A percentile compares a stretch with the other conserved stretches of the same genome.
phyloP scores from a whole-genome alignment of 2,888 invertebrate species.

The Eupsilia transversa region DNA sequence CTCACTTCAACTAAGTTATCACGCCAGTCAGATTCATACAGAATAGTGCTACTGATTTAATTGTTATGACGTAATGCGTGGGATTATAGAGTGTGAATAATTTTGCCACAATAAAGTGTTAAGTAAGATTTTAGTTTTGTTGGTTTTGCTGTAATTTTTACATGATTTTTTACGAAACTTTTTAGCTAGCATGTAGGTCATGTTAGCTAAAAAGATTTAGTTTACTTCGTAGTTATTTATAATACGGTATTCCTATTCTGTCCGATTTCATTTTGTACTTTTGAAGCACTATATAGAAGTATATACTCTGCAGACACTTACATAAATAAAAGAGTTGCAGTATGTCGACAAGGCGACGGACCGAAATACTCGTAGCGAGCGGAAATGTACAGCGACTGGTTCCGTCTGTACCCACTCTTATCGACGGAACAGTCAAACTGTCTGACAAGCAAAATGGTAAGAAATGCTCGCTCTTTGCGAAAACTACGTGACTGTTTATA shows the following conservation, averaged over 20 bases:
- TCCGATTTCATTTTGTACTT: background rate
- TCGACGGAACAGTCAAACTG: slow-evolving; percentile 6
- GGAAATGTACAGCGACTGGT: slow-evolving; percentile 5
- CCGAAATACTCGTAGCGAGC: background rate
- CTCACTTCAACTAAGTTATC: no score
- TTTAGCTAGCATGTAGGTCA: background rate
- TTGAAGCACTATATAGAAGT: background rate
- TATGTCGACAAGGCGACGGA: background rate
- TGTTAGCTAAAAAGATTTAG: background rate
- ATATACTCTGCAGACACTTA: background rate
- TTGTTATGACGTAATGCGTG: no score
- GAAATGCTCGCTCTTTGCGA: slow-evolving; percentile 19
- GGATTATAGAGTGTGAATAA: no score
- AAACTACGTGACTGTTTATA: slow-evolving; percentile 8
- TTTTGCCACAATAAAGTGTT: no score
- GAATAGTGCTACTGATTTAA: no score
- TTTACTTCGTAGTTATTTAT: background rate
- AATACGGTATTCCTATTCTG: background rate
- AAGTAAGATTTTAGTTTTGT: no score
- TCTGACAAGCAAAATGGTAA: slow-evolving; percentile 18
- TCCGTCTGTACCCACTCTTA: slow-evolving; percentile 24
- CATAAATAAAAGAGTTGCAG: background rate
- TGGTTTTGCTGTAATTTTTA: background rate
- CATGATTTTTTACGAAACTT: no score
- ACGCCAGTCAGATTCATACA: no score